These are phyloP conservation scores for Petrolisthes cinctipes DNA, from an alignment of 2,888 invertebrate genomes.

Conservation along the genomic window DNA sequence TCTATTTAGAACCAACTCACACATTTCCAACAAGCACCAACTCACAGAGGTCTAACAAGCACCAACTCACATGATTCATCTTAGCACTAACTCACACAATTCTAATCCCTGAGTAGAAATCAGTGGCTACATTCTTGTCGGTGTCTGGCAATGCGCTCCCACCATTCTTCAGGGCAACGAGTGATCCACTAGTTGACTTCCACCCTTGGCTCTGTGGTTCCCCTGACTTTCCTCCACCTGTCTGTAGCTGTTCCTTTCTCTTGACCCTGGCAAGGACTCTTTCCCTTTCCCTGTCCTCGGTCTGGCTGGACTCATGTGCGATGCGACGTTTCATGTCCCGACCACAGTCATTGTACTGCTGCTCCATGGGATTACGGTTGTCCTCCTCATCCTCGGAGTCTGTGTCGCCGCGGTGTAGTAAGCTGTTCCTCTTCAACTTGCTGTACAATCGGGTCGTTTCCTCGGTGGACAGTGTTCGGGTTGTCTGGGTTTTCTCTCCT, in stretches of 20 bases:
- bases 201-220: conserved; percentile 24
- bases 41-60: not conserved
- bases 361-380: conserved; percentile 77
- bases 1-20: conserved; percentile 36
- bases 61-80: not conserved
- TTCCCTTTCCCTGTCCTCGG: not conserved
- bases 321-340: conserved; percentile 76
- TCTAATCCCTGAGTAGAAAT: conserved; percentile 57
- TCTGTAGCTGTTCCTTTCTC: not conserved
- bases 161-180: conserved; percentile 45
- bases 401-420: conserved; percentile 62
- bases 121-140: conserved; percentile 48
- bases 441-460: conserved; percentile 36
- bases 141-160: conserved; percentile 15
- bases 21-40: conserved; percentile 38
- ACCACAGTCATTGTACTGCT: conserved; percentile 81
- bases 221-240: not conserved
- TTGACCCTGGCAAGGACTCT: conserved; percentile 33
- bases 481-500: conserved; percentile 15
- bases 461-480: conserved; percentile 34
- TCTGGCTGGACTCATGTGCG: conserved; percentile 42
- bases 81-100: conserved; percentile 52
- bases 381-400: conserved; percentile 89
- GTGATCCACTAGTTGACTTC: conserved; percentile 47
- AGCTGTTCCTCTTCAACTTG: conserved; percentile 34